Percentiles rank a stretch among this genome's conserved stretches.
Conservation (phyloP, 1,140 invertebrate species). For the Monomorium pharaonis region DNA sequence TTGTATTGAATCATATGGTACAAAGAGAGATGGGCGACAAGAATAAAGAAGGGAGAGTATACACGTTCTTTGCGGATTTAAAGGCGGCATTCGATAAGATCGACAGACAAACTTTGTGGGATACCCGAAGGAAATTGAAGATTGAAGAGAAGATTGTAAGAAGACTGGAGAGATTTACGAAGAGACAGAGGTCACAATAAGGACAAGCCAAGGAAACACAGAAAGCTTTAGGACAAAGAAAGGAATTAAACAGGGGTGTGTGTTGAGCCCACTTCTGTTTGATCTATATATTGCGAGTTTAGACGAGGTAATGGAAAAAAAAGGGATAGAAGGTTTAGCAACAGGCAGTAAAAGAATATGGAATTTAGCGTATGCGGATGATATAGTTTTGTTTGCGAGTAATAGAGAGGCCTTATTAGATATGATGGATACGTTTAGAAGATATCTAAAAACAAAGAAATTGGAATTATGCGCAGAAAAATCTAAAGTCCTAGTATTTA, state of each 20-base stretch:
- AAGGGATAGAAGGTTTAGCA: too few species aligned
- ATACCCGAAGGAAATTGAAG: background rate
- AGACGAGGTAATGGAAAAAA: too few species aligned
- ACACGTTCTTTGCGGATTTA: conserved; percentile 35
- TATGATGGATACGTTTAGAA: too few species aligned
- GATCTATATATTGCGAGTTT: too few species aligned
- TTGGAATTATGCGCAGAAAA: too few species aligned
- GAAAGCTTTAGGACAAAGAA: background rate
- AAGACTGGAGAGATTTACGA: background rate
- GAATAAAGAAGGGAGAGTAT: background rate
- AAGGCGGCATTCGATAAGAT: background rate
- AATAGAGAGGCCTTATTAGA: too few species aligned
- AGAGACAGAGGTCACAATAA: background rate
- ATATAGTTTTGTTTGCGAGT: too few species aligned
- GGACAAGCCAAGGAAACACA: background rate
- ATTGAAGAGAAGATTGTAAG: background rate
- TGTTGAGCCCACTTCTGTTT: too few species aligned
- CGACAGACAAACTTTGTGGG: background rate
- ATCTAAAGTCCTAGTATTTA: too few species aligned
- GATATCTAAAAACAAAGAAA: too few species aligned
- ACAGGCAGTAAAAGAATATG: too few species aligned
- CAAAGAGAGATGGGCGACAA: background rate
- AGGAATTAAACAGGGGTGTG: background rate
- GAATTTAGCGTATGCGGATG: too few species aligned
- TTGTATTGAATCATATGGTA: conserved; percentile 25